These are phyloP conservation scores for Elgonia sp. DNA, from an alignment of 2,888 invertebrate species.

Conservation along the genomic window DNA sequence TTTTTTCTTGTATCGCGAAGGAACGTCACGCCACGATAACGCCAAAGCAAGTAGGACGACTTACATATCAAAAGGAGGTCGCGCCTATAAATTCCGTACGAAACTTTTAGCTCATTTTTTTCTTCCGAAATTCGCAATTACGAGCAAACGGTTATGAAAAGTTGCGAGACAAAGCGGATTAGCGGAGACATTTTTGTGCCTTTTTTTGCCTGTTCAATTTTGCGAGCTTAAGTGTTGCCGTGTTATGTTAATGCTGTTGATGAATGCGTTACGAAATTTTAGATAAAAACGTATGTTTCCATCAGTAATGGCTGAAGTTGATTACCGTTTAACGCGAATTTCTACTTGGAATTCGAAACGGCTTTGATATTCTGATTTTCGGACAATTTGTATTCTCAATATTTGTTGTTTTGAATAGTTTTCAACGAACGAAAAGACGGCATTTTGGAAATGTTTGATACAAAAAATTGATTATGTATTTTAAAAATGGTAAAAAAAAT, in stretches of 20 bases:
- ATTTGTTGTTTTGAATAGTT: too few relatives aligned
- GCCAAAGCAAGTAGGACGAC: conserved; percentile 67
- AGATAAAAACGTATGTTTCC: conserved; percentile 20
- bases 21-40: conserved; percentile 69
- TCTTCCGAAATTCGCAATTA: conserved; percentile 50
- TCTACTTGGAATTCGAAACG: conserved; percentile 30
- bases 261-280: conserved; percentile 38
- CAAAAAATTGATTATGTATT: too few relatives aligned
- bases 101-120: conserved; percentile 52
- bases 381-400: conserved; percentile 20
- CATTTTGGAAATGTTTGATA: too few relatives aligned
- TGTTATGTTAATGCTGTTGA: conserved; percentile 32
- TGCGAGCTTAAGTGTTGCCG: neutral
- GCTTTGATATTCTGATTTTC: neutral
- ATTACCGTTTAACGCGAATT: conserved; percentile 14
- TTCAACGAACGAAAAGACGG: too few relatives aligned
- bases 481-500: too few relatives aligned
- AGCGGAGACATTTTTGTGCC: neutral
- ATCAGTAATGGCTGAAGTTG: conserved; percentile 1
- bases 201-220: conserved; percentile 12
- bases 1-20: conserved; percentile 58
- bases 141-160: conserved; percentile 1
- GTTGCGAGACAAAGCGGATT: conserved; percentile 13
- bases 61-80: conserved; percentile 63
- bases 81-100: conserved; percentile 55